Percentiles rank a stretch among this genome's conserved stretches.
Evolutionary conservation across 2,888 invertebrate species (phyloP).

Genomic region (Dolichopus griseipennis): DNA sequence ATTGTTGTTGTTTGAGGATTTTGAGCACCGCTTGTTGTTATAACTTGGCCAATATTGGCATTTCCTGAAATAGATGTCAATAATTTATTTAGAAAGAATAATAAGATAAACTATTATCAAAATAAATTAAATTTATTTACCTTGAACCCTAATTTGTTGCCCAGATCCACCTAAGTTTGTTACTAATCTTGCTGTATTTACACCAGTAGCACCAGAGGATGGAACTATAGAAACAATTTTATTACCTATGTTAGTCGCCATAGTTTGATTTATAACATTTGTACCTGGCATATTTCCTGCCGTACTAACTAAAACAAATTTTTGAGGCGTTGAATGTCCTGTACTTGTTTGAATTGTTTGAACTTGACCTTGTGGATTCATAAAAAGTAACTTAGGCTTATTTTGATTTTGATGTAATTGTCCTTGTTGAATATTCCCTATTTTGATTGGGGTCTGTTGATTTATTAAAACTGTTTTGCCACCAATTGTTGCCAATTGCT

Average conservation of each 20-base stretch:
- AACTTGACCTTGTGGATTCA: constrained; percentile 7
- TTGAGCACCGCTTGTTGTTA: background rate
- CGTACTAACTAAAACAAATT: background rate
- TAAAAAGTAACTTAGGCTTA: constrained; percentile 8
- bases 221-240: constrained; percentile 7
- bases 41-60: background rate
- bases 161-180: background rate
- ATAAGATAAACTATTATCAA: too few species aligned
- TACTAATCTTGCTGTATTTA: background rate
- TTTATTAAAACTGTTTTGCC: constrained; percentile 8
- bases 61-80: background rate
- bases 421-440: background rate
- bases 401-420: background rate
- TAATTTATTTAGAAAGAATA: too few species aligned
- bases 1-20: constrained; percentile 7
- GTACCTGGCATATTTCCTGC: background rate
- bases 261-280: background rate
- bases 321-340: background rate
- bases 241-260: background rate
- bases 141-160: background rate
- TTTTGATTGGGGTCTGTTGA: constrained; percentile 2
- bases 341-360: background rate
- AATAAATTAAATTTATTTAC: background rate
- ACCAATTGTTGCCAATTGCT: background rate
- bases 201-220: background rate